Conservation (phyloP, 2,797 vertebrate species). For the Rhinoraja longicauda region DNA sequence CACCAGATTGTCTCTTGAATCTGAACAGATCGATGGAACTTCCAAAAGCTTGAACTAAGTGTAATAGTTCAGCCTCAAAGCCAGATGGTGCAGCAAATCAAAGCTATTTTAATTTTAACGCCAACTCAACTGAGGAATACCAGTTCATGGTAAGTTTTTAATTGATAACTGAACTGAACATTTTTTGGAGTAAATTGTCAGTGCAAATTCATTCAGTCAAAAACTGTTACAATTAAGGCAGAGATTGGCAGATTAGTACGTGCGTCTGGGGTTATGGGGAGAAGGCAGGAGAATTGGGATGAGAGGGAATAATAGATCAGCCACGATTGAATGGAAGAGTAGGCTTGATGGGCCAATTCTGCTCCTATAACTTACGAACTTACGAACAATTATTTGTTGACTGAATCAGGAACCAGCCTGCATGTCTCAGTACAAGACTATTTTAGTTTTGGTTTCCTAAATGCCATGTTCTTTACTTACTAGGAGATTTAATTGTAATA, state of each 20-base stretch:
- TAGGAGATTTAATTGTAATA: background rate
- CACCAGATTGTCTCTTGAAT: background rate
- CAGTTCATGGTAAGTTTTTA: background rate
- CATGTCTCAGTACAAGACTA: too few species aligned
- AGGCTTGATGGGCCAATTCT: too few species aligned
- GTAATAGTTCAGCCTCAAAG: too few species aligned
- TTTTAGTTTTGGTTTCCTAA: background rate
- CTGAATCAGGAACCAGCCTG: background rate
- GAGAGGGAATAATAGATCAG: too few species aligned
- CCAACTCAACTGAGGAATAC: background rate
- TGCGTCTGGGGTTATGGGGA: too few species aligned
- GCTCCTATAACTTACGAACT: too few species aligned
- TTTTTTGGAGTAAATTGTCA: background rate
- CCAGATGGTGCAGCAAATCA: background rate
- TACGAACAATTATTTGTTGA: background rate
- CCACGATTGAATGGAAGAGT: too few species aligned
- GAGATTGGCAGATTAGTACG: too few species aligned
- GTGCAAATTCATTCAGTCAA: background rate
- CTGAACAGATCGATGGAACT: background rate
- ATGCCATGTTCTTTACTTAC: background rate
- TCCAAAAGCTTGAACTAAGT: background rate
- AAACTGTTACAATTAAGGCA: background rate
- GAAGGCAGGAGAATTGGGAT: too few species aligned
- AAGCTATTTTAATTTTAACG: background rate
- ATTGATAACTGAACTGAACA: background rate